These are phyloP conservation scores for Amaurobius ferox DNA, from an alignment of 2,888 invertebrate species.

Conservation along the genomic window DNA sequence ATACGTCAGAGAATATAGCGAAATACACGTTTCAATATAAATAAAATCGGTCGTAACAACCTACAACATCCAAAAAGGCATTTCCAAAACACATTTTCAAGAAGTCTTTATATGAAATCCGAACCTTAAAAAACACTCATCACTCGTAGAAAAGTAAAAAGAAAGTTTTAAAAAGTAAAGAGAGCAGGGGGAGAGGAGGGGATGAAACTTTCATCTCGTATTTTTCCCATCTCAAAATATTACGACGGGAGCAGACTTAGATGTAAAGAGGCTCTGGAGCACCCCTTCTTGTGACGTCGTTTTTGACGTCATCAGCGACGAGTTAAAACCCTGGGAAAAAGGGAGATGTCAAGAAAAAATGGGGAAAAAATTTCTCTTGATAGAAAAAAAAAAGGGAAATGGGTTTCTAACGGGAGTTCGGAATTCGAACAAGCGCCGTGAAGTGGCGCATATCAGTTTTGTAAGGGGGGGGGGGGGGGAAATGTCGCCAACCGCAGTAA, in stretches of 20 bases:
- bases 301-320: slow-evolving; percentile 39
- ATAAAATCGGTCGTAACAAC: not conserved
- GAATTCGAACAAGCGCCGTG: slow-evolving; percentile 26
- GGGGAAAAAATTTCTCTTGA: not conserved
- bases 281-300: slow-evolving; percentile 48
- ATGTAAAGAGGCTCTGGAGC: slow-evolving; percentile 44
- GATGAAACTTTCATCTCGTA: not conserved
- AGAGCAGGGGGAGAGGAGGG: not conserved
- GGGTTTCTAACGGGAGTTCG: slow-evolving; percentile 31
- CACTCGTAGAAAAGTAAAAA: not conserved
- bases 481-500: too few relatives aligned
- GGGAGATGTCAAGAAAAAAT: not conserved
- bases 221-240: slow-evolving; percentile 9
- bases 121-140: not conserved
- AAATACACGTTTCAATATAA: not conserved
- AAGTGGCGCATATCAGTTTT: not conserved
- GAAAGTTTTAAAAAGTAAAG: not conserved
- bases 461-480: not conserved
- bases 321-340: slow-evolving; percentile 32
- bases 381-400: slow-evolving; percentile 32
- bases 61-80: not conserved
- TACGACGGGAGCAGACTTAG: slow-evolving; percentile 21
- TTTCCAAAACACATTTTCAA: not conserved
- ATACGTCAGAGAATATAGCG: too few relatives aligned
- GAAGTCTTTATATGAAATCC: not conserved